Evolutionary conservation across 2,888 invertebrate species (phyloP).

Genomic region (Melipona bicolor): DNA sequence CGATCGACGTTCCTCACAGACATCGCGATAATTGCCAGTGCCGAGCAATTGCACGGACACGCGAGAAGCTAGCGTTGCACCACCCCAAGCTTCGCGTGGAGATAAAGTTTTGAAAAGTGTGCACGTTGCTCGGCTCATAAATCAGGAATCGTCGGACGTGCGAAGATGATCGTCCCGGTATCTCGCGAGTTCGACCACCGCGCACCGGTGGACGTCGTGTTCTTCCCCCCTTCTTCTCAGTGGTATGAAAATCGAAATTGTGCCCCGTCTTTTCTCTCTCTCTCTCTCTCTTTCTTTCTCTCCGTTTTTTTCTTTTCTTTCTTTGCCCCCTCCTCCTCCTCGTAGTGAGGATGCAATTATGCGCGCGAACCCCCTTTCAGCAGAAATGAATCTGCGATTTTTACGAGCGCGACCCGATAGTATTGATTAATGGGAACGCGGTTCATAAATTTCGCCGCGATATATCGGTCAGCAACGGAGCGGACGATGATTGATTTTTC

Average conservation of each 20-base stretch:
- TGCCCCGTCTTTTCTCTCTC: conserved; percentile 26
- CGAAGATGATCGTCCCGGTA: conserved; percentile 62
- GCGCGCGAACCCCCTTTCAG: conserved; percentile 61
- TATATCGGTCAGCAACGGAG: conserved; percentile 54
- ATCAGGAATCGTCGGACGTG: conserved; percentile 69
- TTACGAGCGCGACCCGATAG: conserved; percentile 55
- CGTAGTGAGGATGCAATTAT: conserved; percentile 56
- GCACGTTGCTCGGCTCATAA: conserved; percentile 59
- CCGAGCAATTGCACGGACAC: conserved; percentile 51
- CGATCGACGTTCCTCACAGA: conserved; percentile 12
- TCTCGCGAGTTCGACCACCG: conserved; percentile 44
- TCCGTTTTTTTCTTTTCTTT: background rate
- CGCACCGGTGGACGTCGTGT: conserved; percentile 37
- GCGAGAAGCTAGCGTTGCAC: conserved; percentile 31
- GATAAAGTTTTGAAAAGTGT: conserved; percentile 65
- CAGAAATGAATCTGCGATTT: conserved; percentile 62
- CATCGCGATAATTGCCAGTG: conserved; percentile 60
- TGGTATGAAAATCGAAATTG: conserved; percentile 70
- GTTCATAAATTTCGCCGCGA: conserved; percentile 68
- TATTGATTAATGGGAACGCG: conserved; percentile 69
- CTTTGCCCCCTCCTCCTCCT: too few relatives aligned
- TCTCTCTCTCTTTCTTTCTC: background rate
- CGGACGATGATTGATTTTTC: conserved; percentile 58
- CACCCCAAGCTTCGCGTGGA: conserved; percentile 7
- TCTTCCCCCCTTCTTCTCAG: conserved; percentile 11